Evolutionary conservation across 2,888 invertebrate genomes (phyloP).

Genomic region (Bellardia pandia): DNA sequence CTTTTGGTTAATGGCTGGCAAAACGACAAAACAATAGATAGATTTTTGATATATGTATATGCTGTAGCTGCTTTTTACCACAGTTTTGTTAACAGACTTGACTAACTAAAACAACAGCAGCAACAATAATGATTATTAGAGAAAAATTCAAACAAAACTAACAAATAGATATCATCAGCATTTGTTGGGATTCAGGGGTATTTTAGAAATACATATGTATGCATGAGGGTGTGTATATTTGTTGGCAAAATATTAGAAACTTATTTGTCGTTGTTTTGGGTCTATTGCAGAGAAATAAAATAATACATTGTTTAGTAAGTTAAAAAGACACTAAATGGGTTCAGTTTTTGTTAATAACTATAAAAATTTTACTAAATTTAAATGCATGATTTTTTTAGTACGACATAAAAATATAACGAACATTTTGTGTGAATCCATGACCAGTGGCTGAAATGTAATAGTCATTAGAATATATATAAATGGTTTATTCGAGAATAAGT

Average conservation of each 20-base stretch:
- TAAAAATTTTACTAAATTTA: too few relatives aligned
- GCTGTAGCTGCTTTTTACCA: not conserved
- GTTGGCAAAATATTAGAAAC: not conserved
- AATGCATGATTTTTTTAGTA: too few relatives aligned
- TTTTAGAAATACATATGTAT: not conserved
- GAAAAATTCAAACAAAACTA: not conserved
- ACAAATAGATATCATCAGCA: constrained; percentile 28
- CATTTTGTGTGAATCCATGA: not conserved
- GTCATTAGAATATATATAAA: too few relatives aligned
- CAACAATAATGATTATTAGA: not conserved
- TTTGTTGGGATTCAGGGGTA: constrained; percentile 14
- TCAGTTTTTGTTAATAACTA: too few relatives aligned
- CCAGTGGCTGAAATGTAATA: too few relatives aligned
- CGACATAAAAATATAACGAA: too few relatives aligned
- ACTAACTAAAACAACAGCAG: not conserved
- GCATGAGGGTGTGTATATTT: not conserved
- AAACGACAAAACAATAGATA: constrained; percentile 8
- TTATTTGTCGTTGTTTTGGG: not conserved
- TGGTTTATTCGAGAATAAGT: too few relatives aligned
- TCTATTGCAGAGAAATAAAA: too few relatives aligned
- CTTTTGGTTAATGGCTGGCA: not conserved
- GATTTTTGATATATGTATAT: not conserved
- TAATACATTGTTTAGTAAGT: too few relatives aligned
- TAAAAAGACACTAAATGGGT: too few relatives aligned
- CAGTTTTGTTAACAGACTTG: constrained; percentile 5